These are phyloP conservation scores for Drosophila pseudotalamancana DNA, from an alignment of 2,888 invertebrate species.

Conservation along the genomic window DNA sequence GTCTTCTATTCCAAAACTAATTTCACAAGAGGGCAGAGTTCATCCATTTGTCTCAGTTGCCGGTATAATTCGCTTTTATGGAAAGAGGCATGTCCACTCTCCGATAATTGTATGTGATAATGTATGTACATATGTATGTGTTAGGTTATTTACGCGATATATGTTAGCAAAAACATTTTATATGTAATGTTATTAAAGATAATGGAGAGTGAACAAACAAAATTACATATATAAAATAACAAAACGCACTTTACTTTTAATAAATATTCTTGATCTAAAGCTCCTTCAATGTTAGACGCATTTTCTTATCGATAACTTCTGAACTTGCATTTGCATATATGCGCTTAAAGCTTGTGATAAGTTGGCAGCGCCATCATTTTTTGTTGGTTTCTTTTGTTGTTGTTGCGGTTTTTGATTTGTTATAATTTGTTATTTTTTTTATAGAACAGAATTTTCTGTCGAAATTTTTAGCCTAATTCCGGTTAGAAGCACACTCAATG, in stretches of 20 bases:
- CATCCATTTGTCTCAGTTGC: slow-evolving; percentile 30
- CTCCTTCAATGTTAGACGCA: not conserved
- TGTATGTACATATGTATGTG: not conserved
- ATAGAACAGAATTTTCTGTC: slow-evolving; percentile 37
- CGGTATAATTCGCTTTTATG: slow-evolving; percentile 36
- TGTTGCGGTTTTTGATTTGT: slow-evolving; percentile 66
- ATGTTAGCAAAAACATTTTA: too few relatives aligned
- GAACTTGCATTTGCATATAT: not conserved
- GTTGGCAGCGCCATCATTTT: slow-evolving; percentile 56
- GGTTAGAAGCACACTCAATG: slow-evolving; percentile 20
- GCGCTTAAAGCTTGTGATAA: slow-evolving; percentile 4
- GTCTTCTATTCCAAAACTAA: slow-evolving; percentile 12
- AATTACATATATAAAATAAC: too few relatives aligned
- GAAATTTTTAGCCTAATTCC: slow-evolving; percentile 36
- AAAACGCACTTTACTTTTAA: not conserved
- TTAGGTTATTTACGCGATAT: too few relatives aligned
- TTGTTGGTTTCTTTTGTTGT: slow-evolving; percentile 67
- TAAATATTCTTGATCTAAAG: not conserved
- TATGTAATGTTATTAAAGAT: too few relatives aligned
- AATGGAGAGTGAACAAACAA: too few relatives aligned
- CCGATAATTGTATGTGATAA: not conserved
- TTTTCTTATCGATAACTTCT: slow-evolving; percentile 23
- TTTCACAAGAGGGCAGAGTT: slow-evolving; percentile 57
- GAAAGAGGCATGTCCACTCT: slow-evolving; percentile 44
- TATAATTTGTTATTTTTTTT: slow-evolving; percentile 61